phyloP scores from a whole-genome alignment of 2,888 invertebrate genomes.

The Aquatica leii region DNA sequence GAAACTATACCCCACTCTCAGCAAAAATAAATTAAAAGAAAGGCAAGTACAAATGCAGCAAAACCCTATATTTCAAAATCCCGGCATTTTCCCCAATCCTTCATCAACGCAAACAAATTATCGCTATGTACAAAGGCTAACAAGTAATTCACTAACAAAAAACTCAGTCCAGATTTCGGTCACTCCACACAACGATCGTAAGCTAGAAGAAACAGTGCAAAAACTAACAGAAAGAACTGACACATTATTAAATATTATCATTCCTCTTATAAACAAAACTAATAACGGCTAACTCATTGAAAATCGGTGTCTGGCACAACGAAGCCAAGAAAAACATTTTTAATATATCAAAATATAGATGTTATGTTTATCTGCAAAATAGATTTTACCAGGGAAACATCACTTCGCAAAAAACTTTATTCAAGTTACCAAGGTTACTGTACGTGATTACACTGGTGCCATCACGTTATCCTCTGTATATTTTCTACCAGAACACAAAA shows the following conservation, averaged over 20 bases:
- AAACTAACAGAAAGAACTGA: background rate
- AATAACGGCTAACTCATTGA: conserved; percentile 10
- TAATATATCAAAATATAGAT: background rate
- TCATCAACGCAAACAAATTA: background rate
- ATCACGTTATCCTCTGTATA: too few species aligned
- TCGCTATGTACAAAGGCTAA: background rate
- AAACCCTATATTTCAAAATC: background rate
- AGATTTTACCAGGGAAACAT: background rate
- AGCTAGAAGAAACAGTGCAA: too few species aligned
- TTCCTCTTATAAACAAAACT: background rate
- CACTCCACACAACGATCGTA: too few species aligned
- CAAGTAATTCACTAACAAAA: background rate
- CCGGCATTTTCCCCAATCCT: background rate
- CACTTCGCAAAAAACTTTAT: too few species aligned
- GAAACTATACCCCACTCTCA: background rate
- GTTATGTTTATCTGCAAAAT: background rate
- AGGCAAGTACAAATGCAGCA: background rate
- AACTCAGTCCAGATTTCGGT: background rate
- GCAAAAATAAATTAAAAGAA: background rate
- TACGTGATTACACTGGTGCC: too few species aligned
- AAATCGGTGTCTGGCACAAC: conserved; percentile 18
- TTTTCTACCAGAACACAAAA: conserved; percentile 36
- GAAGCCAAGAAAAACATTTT: conserved; percentile 6
- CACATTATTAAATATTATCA: background rate
- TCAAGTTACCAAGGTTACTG: too few species aligned